Evolutionary conservation across 2,888 invertebrate genomes (phyloP), one percentile per base, ranked within the genome.

Genomic region (Drosophila mulleri): DNA sequence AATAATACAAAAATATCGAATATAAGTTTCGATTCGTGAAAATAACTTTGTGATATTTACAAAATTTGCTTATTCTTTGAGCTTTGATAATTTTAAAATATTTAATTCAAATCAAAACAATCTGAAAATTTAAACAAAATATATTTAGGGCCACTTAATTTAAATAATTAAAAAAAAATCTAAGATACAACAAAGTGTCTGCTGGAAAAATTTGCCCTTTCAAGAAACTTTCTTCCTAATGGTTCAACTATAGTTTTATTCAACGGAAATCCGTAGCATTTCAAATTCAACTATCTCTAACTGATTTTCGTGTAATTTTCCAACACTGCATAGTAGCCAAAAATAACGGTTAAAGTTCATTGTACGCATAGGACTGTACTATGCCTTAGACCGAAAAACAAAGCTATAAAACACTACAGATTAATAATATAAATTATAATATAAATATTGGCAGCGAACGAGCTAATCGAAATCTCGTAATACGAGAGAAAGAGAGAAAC

Each of bases 381-480:
- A 26, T 35, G 42, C 44, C 20, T 29, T 26, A 16, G 3, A 16
- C 41, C 56, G 44, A 57, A 58, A 69, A 76, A 76, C 66, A 72
- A 75, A 80, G 60, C 37, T 41, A 56, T 60, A 61, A 67, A 74
- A 32, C 35, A 47, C 16, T 67, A 47, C 44, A 11, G 59, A 41
- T 59, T 12, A 58, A n/a, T 61, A 32, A 50, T 54, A 26, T 44
- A 8, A 53, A 56, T 54, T 42, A 59, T 56, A 72, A 58, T 23
- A 37, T 20, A 74, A 48, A 63, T 56, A 48, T 64, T 61, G 65
- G 52, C 44, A 67, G 44, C 26, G 41, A 47, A 12, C 20, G 48
- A 18, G 5, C 66, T 68, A 68, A 75, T 80, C 68, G 68, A 75
- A 59, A 50, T 75, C 62, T 64, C 65, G 65, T 68, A 72, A 16